Conservation (phyloP, 1,140 invertebrate genomes). For the Euschistus heros region DNA sequence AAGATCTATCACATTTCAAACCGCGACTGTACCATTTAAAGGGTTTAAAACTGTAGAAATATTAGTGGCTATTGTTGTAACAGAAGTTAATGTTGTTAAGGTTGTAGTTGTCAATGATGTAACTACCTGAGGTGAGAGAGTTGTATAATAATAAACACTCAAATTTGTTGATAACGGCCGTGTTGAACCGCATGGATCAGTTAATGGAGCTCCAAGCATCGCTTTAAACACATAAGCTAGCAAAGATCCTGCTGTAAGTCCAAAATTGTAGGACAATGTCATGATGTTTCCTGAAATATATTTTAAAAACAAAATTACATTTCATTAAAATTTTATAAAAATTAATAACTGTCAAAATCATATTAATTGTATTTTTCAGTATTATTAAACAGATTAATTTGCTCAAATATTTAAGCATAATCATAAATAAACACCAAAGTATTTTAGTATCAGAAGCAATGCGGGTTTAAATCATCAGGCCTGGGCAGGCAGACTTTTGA, state of each 20-base stretch:
- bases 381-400: too few relatives aligned
- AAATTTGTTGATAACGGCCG: background rate
- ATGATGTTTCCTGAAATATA: slow-evolving; percentile 71
- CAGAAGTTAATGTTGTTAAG: slow-evolving; percentile 16
- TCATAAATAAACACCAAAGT: too few relatives aligned
- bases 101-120: slow-evolving; percentile 29
- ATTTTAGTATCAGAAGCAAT: too few relatives aligned
- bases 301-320: too few relatives aligned
- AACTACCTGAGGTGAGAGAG: slow-evolving; percentile 10
- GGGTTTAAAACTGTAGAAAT: background rate
- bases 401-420: too few relatives aligned
- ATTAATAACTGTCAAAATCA: too few relatives aligned
- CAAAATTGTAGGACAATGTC: slow-evolving; percentile 80
- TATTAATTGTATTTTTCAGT: too few relatives aligned
- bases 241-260: slow-evolving; percentile 67
- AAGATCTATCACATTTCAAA: too few relatives aligned
- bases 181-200: slow-evolving; percentile 33
- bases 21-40: background rate
- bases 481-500: too few relatives aligned
- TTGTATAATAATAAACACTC: background rate
- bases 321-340: too few relatives aligned
- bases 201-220: slow-evolving; percentile 50
- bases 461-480: too few relatives aligned
- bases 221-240: slow-evolving; percentile 71
- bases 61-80: slow-evolving; percentile 22